These are phyloP conservation scores for Chionis minor DNA, from an alignment of 2,113 vertebrate genomes.

Conservation along the genomic window DNA sequence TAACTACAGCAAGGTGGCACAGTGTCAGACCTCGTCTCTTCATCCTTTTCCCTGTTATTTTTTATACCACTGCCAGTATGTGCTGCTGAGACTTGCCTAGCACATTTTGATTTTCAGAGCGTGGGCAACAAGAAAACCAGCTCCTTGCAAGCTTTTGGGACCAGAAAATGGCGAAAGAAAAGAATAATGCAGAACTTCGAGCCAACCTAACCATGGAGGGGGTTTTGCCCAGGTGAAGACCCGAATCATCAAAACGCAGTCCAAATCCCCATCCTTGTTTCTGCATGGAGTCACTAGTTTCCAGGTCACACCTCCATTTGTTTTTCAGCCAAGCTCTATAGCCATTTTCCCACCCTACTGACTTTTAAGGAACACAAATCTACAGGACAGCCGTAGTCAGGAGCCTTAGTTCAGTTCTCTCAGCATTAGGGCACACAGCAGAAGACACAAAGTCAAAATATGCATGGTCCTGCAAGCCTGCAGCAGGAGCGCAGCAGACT, in stretches of 20 bases:
- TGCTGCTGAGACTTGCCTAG: neutral
- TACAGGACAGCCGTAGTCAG: neutral
- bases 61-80: neutral
- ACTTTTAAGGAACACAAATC: neutral
- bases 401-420: neutral
- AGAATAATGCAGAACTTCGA: neutral
- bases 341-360: neutral
- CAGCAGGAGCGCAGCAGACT: neutral
- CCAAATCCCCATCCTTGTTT: neutral
- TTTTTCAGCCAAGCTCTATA: neutral
- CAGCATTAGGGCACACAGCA: accelerated
- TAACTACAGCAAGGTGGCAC: neutral
- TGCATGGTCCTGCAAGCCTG: neutral
- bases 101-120: neutral
- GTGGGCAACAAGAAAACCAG: neutral
- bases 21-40: neutral
- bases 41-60: neutral
- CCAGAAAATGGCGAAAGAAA: neutral
- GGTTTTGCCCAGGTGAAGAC: neutral
- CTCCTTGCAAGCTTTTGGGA: neutral
- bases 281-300: neutral
- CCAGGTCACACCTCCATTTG: neutral
- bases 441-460: neutral
- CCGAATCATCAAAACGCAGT: neutral
- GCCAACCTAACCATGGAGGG: neutral